These are phyloP conservation scores for Drosophila recens DNA, from an alignment of 2,888 invertebrate species.

Conservation along the genomic window DNA sequence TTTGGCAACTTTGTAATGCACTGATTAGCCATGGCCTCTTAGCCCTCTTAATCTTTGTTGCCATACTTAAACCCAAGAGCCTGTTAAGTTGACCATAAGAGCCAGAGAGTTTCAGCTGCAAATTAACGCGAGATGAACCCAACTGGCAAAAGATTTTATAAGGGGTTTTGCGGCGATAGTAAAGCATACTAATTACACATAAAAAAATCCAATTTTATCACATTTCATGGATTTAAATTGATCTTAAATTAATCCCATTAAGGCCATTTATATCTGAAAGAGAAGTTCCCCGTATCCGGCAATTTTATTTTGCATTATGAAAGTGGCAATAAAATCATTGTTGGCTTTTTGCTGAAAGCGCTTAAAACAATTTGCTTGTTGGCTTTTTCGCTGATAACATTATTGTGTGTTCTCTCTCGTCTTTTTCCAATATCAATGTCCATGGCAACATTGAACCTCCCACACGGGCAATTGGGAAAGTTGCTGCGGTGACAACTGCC, in stretches of 20 bases:
- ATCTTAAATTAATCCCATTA: constrained; percentile 1
- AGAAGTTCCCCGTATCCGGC: neutral
- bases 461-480: constrained; percentile 50
- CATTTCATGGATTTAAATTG: constrained; percentile 17
- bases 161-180: neutral
- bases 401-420: neutral
- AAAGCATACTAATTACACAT: neutral
- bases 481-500: constrained; percentile 39
- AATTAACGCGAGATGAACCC: constrained; percentile 6
- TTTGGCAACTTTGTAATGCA: constrained; percentile 39
- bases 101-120: constrained; percentile 4
- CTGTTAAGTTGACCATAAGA: constrained; percentile 13
- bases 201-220: neutral
- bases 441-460: constrained; percentile 11
- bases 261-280: neutral
- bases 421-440: constrained; percentile 22
- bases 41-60: constrained; percentile 15
- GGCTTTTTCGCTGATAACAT: too few species aligned
- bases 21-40: constrained; percentile 13
- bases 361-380: neutral
- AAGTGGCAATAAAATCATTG: constrained; percentile 25
- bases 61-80: neutral
- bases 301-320: constrained; percentile 5
- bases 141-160: neutral
- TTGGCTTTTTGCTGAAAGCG: neutral